Percentiles rank a stretch among this genome's conserved stretches.
Evolutionary conservation across 2,113 vertebrate genomes (phyloP).

Genomic region (Rhabdornis inornatus): DNA sequence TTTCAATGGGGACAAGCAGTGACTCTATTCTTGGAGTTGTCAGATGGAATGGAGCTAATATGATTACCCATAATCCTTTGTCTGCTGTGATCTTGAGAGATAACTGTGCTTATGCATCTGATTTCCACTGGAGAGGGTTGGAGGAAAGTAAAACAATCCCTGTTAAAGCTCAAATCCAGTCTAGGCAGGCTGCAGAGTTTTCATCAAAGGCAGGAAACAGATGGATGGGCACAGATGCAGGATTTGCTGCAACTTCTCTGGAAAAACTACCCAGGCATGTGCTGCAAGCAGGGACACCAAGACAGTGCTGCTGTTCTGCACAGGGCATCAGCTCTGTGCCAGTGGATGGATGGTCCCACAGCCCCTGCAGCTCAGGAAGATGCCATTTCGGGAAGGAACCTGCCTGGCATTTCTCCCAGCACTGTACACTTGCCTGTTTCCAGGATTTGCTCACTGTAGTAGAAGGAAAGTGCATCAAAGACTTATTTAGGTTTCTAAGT

Average conservation of each 20-base stretch:
- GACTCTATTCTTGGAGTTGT: not conserved
- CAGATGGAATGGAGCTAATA: not conserved
- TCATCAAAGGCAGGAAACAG: constrained; percentile 32
- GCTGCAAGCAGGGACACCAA: not conserved
- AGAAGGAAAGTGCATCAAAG: not conserved
- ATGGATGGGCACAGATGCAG: not conserved
- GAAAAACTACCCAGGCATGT: not conserved
- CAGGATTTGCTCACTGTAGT: not conserved
- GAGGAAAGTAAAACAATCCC: not conserved
- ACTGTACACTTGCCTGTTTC: fast-evolving
- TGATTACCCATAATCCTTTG: not conserved
- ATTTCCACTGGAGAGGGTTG: not conserved
- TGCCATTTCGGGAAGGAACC: not conserved
- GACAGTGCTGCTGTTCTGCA: not conserved
- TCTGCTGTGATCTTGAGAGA: not conserved
- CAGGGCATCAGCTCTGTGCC: fast-evolving
- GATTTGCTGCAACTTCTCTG: not conserved
- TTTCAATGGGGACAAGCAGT: not conserved
- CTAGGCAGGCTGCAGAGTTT: not conserved
- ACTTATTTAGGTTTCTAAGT: not conserved
- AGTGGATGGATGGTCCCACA: not conserved
- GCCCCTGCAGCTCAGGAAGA: not conserved
- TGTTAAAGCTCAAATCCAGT: not conserved
- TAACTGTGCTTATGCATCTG: not conserved
- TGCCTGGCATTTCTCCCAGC: not conserved